Conservation (phyloP, 2,888 invertebrate species). For the Actias luna region DNA sequence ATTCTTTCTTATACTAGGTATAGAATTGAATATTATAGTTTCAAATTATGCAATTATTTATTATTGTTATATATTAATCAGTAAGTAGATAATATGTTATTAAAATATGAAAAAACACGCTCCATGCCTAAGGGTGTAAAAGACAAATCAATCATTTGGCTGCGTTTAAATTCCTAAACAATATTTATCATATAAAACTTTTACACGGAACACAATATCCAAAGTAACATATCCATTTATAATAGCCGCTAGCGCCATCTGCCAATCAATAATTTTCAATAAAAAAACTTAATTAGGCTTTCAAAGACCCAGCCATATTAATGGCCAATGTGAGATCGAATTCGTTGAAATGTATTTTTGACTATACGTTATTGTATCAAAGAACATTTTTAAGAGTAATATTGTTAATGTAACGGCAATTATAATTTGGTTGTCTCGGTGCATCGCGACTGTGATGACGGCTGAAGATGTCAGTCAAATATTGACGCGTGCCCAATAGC, state of each 20-base stretch:
- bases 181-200: conserved; percentile 32
- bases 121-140: neutral
- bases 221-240: conserved; percentile 67
- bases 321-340: conserved; percentile 35
- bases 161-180: conserved; percentile 26
- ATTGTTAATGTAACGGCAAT: conserved; percentile 27
- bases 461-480: conserved; percentile 75
- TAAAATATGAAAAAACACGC: neutral
- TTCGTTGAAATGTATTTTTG: conserved; percentile 21
- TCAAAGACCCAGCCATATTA: conserved; percentile 66
- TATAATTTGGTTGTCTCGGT: conserved; percentile 40
- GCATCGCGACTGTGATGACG: conserved; percentile 71
- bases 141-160: neutral
- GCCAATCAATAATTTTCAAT: conserved; percentile 78
- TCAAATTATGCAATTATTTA: neutral
- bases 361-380: neutral
- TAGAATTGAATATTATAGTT: neutral
- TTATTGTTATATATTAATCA: neutral
- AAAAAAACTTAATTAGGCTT: conserved; percentile 79
- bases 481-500: conserved; percentile 75
- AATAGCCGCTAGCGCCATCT: conserved; percentile 77
- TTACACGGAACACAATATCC: conserved; percentile 36
- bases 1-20: neutral
- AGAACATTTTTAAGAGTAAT: conserved; percentile 10
- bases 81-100: neutral